phyloP scores from a whole-genome alignment of 2,797 vertebrate genomes.

The Coluber constrictor region DNA sequence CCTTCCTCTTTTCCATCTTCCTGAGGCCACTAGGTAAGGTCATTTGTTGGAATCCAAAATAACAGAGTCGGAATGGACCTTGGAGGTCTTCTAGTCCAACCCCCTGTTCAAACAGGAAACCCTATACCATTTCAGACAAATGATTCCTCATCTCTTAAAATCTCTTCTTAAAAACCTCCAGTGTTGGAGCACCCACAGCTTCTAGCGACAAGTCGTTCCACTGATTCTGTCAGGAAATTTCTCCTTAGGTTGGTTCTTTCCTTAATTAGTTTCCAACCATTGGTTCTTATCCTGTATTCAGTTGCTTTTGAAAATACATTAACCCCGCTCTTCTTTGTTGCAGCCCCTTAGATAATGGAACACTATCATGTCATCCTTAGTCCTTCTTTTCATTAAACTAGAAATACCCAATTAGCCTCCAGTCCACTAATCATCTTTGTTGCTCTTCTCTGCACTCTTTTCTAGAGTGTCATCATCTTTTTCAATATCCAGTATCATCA shows the following conservation, averaged over 20 bases:
- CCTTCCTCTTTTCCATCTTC: background rate
- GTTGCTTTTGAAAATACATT: background rate
- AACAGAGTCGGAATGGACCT: background rate
- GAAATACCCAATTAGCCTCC: background rate
- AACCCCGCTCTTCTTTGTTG: too few relatives aligned
- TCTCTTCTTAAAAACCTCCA: background rate
- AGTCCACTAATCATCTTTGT: background rate
- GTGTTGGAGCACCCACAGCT: background rate
- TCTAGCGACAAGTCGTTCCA: background rate
- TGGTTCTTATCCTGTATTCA: background rate
- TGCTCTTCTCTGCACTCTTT: background rate
- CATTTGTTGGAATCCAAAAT: background rate
- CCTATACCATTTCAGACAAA: background rate
- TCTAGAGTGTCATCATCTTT: background rate
- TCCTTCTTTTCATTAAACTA: background rate
- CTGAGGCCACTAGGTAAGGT: background rate
- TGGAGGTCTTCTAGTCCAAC: background rate
- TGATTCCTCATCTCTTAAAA: background rate
- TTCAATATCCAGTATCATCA: background rate
- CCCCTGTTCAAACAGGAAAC: background rate
- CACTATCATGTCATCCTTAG: background rate
- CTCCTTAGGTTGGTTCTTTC: background rate
- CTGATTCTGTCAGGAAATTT: background rate
- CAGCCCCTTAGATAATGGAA: background rate
- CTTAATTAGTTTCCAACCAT: background rate